Percentiles rank a stretch among this genome's conserved stretches.
Conservation (phyloP, 2,888 invertebrate species). For the Orchesellides sinensis region DNA sequence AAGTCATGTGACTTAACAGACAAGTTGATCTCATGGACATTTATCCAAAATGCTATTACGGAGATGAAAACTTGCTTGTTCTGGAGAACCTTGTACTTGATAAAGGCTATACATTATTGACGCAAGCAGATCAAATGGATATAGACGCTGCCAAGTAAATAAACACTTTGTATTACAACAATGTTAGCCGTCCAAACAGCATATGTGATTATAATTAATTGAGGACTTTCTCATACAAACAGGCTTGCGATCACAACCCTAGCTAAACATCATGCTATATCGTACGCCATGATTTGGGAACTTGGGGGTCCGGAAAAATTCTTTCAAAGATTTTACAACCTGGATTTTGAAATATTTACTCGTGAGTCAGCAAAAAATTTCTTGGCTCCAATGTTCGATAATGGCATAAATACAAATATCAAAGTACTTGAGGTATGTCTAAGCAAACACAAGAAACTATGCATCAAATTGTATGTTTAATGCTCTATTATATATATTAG, state of each 20-base stretch:
- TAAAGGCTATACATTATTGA: constrained; percentile 43
- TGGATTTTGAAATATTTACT: constrained; percentile 2
- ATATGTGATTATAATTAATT: not conserved
- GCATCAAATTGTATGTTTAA: no score
- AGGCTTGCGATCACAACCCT: constrained; percentile 39
- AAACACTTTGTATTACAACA: not conserved
- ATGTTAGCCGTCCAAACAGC: no score
- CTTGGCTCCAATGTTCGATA: constrained; percentile 26
- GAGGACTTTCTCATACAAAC: not conserved
- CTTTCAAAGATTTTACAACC: constrained; percentile 15
- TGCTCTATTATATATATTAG: no score
- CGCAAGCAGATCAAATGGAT: constrained; percentile 42
- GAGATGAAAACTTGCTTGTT: constrained; percentile 52
- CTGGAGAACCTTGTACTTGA: constrained; percentile 57
- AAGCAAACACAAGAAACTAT: not conserved
- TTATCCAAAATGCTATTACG: constrained; percentile 65
- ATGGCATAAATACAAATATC: constrained; percentile 6
- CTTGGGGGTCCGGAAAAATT: constrained; percentile 32
- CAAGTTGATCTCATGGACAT: constrained; percentile 23
- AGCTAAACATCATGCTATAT: constrained; percentile 54
- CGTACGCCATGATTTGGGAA: constrained; percentile 27
- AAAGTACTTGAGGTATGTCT: constrained; percentile 48
- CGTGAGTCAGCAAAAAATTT: not conserved
- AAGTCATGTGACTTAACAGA: constrained; percentile 1
- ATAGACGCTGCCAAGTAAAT: constrained; percentile 54